phyloP scores from a whole-genome alignment of 2,113 vertebrate genomes.

The Myrmecophaga tridactyla region DNA sequence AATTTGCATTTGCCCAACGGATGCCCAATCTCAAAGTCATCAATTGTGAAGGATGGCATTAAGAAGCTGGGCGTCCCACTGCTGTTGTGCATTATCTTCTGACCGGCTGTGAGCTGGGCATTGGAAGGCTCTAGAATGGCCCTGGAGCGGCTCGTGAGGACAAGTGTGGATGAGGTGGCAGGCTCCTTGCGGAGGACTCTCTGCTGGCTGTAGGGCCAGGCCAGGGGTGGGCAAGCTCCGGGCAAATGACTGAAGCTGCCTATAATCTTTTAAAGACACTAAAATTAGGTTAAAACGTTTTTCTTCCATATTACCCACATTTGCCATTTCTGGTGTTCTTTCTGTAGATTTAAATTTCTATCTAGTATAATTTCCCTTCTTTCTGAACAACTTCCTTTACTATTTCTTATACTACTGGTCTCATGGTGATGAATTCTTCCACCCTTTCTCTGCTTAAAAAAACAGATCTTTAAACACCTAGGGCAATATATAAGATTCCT shows the following conservation, averaged over 20 bases:
- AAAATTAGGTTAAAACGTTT: too few relatives aligned
- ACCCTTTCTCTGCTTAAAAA: too few relatives aligned
- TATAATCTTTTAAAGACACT: background rate
- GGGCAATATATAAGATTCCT: too few relatives aligned
- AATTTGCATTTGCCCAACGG: slow-evolving; percentile 95
- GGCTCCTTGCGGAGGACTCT: slow-evolving; percentile 69
- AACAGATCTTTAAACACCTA: too few relatives aligned
- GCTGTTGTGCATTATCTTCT: slow-evolving; percentile 51
- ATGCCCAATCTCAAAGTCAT: slow-evolving; percentile 93
- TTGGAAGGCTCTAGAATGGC: background rate
- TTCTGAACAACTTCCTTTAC: too few relatives aligned
- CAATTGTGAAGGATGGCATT: slow-evolving; percentile 79
- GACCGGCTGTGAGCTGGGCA: slow-evolving; percentile 55
- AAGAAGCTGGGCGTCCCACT: background rate
- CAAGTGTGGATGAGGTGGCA: background rate
- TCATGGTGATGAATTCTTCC: too few relatives aligned
- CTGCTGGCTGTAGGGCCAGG: slow-evolving; percentile 90
- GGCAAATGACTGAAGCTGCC: too few relatives aligned
- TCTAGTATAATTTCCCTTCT: too few relatives aligned
- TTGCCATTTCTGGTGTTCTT: too few relatives aligned
- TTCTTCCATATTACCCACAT: too few relatives aligned
- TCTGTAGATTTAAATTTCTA: too few relatives aligned
- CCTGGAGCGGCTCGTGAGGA: slow-evolving; percentile 62
- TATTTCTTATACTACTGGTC: too few relatives aligned
- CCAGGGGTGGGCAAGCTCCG: slow-evolving; percentile 81